Evolutionary conservation across 2,797 vertebrate species (phyloP).

Genomic region (Gadopsis marmoratus): DNA sequence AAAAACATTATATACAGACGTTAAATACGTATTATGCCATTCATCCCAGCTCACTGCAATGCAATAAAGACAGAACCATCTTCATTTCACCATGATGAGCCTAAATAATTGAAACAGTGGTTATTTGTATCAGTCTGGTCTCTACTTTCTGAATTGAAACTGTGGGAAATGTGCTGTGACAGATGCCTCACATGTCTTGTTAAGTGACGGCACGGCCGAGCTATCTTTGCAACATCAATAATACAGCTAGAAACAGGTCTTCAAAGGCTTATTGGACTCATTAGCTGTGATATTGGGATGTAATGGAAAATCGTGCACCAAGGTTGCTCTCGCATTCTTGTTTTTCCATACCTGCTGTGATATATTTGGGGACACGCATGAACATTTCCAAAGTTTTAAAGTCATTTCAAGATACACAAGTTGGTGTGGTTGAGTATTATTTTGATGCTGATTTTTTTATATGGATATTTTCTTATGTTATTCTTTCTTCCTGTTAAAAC

Average conservation of each 20-base stretch:
- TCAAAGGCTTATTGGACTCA: slow-evolving; percentile 62
- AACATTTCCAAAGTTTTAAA: slow-evolving; percentile 32
- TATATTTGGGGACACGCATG: background rate
- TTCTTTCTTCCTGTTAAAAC: background rate
- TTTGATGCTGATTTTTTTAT: background rate
- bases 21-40: slow-evolving; percentile 67
- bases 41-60: slow-evolving; percentile 43
- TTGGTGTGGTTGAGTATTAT: background rate
- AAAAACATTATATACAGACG: slow-evolving; percentile 38
- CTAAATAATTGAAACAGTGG: slow-evolving; percentile 59
- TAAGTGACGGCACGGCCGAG: slow-evolving; percentile 57
- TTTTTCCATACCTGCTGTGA: slow-evolving; percentile 22
- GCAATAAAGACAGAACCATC: slow-evolving; percentile 50
- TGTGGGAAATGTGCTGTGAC: slow-evolving; percentile 66
- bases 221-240: slow-evolving; percentile 73
- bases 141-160: slow-evolving; percentile 58
- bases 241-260: slow-evolving; percentile 59
- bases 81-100: slow-evolving; percentile 51
- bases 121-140: slow-evolving; percentile 77
- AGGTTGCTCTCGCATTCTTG: slow-evolving; percentile 35
- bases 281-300: slow-evolving; percentile 66
- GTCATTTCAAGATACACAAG: slow-evolving; percentile 8
- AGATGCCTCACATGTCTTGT: slow-evolving; percentile 70
- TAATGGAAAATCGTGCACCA: slow-evolving; percentile 51
- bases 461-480: background rate